Base-by-base conservation (phyloP, 2,113 vertebrate species). In the Leiothrix lutea region DNA sequence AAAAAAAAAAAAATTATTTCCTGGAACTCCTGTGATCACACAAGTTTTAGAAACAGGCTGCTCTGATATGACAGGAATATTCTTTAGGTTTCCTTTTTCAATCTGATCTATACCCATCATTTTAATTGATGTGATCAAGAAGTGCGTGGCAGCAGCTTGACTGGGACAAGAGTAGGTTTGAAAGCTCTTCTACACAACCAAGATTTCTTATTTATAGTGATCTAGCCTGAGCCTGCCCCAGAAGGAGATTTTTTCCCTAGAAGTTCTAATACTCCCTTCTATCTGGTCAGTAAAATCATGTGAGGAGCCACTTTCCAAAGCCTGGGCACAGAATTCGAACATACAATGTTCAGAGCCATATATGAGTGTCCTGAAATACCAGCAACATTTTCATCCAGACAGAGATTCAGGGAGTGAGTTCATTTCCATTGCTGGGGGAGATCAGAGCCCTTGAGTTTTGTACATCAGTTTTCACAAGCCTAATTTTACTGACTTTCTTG, bases 401-500 rank as follows among this genome's bases (percentile, higher is more conserved):
- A 19, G 31, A 80, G 48, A 86, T 57, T 54, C 31, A 29, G 45
- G 26, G 62, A 48, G 6, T 35, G 53, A 85, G 33, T 51, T 87
- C 25, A 61, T 87, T 88, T 69, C 66, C 74, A 57, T 21, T 57
- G 35, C 74, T 94, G 69, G 57, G 79, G 48, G 80, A 78, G 84
- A 94, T 92, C 69, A 89, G 86, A 89, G 91, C 36, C 60, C 48
- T 38, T 0, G 0, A 36, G 70, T 42, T 65, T 75, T 4, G 35
- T 47, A 87, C 78, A 81, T 81, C 74, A 75, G 50, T 90, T 94
- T 92, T 87, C 91, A 95, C 17, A 17, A 80, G 66, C 54, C 82
- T 85, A 75, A 90, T 89, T 96, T 89, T 75, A 53, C 82, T 72
- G 92, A 73, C 77, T 95, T 94, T 78, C 65, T 88, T 95, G 93